Percentiles rank a stretch among this genome's conserved stretches.
Conservation (phyloP, 2,797 vertebrate species). For the Lepus oiostolus region DNA sequence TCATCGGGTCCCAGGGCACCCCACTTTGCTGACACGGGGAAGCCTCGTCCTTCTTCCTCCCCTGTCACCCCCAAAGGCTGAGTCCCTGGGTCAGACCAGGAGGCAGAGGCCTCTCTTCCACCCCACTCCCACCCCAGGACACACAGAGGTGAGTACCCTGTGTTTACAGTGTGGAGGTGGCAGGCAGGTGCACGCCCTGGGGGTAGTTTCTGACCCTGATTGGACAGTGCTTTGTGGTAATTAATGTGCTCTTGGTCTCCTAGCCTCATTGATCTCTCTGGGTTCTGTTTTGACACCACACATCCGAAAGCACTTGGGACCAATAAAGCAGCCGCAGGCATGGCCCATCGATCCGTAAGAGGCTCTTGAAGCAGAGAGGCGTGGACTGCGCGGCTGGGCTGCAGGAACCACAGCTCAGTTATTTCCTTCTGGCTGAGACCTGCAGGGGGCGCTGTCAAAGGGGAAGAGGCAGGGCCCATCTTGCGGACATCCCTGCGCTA, state of each 20-base stretch:
- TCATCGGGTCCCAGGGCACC: not conserved
- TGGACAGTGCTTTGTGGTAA: conserved; percentile 6
- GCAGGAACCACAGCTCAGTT: conserved; percentile 46
- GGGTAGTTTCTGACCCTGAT: not conserved
- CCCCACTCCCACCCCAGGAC: too few species aligned
- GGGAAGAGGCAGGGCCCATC: too few species aligned
- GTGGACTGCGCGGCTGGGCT: not conserved
- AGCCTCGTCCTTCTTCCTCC: not conserved
- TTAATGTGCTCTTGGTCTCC: not conserved
- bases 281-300: not conserved
- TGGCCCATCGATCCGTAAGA: not conserved
- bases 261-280: not conserved
- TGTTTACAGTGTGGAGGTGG: not conserved
- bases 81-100: not conserved
- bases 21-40: not conserved
- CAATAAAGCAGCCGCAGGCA: not conserved
- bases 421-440: not conserved
- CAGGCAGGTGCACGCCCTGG: rapidly evolving
- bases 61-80: not conserved
- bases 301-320: not conserved
- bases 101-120: not conserved
- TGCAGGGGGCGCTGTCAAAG: not conserved
- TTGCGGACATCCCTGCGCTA: too few species aligned
- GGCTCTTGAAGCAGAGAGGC: not conserved
- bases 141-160: not conserved